Evolutionary conservation across 2,113 vertebrate genomes (phyloP).

Genomic region (Salvator merianae): DNA sequence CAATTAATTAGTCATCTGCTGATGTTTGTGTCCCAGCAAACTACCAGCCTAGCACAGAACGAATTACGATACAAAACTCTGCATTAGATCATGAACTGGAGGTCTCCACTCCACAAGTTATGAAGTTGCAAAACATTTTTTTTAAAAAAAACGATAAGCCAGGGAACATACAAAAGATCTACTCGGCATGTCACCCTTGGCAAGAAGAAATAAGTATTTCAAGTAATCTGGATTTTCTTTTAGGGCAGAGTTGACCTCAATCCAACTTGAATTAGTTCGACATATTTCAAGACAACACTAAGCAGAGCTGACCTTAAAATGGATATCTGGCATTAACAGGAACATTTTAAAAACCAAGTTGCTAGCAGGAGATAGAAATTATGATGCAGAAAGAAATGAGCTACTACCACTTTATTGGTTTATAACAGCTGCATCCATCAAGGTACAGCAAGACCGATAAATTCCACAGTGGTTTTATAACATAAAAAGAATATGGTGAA

Average conservation of each 20-base stretch:
- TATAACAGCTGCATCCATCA: not conserved
- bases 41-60: not conserved
- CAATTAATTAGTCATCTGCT: not conserved
- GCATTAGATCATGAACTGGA: too few species aligned
- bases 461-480: not conserved
- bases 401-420: not conserved
- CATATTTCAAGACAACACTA: conserved; percentile 1
- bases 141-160: not conserved
- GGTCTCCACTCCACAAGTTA: not conserved
- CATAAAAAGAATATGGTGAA: not conserved
- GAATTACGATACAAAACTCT: not conserved
- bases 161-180: conserved; percentile 12
- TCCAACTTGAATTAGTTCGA: conserved; percentile 18
- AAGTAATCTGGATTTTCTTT: not conserved
- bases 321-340: not conserved
- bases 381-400: not conserved
- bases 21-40: not conserved
- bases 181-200: not conserved
- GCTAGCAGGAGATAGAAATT: not conserved
- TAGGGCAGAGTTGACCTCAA: conserved; percentile 22
- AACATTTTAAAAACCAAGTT: not conserved
- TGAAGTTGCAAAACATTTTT: not conserved
- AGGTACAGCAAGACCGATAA: not conserved
- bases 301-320: conserved; percentile 7
- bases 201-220: not conserved